These are phyloP conservation scores for Hetaerina americana DNA, from an alignment of 1,140 invertebrate species.

Conservation along the genomic window DNA sequence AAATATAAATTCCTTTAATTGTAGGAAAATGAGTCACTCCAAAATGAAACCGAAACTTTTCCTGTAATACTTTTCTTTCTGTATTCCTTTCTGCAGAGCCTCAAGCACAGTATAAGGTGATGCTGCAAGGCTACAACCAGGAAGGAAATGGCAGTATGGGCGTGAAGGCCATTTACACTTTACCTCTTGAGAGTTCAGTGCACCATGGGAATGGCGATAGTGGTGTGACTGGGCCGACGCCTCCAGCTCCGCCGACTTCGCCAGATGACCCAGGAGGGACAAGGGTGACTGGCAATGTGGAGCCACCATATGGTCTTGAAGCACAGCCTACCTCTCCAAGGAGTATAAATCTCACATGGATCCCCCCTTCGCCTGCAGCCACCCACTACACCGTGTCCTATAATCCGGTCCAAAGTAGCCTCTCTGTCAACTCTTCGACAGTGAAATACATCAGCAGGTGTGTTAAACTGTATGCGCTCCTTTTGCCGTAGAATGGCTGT, in stretches of 20 bases:
- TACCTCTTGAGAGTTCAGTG: constrained; percentile 10
- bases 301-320: constrained; percentile 32
- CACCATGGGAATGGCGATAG: not conserved
- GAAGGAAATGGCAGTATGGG: constrained; percentile 20
- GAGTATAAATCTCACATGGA: constrained; percentile 36
- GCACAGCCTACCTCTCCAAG: constrained; percentile 32
- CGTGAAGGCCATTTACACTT: constrained; percentile 21
- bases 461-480: not conserved
- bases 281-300: constrained; percentile 12
- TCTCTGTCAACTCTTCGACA: constrained; percentile 16
- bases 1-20: too few species aligned
- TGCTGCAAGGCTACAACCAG: constrained; percentile 18
- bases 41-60: not conserved
- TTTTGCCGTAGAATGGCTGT: not conserved
- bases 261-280: constrained; percentile 2
- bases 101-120: constrained; percentile 32
- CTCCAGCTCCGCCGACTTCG: not conserved
- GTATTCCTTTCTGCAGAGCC: constrained; percentile 18
- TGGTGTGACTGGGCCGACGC: not conserved
- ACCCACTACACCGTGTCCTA: constrained; percentile 36
- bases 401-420: constrained; percentile 25
- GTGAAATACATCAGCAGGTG: constrained; percentile 25
- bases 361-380: constrained; percentile 20
- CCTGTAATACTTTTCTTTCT: not conserved
- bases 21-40: not conserved